phyloP scores from a whole-genome alignment of 2,888 invertebrate species.

The Eupithecia centaureata region DNA sequence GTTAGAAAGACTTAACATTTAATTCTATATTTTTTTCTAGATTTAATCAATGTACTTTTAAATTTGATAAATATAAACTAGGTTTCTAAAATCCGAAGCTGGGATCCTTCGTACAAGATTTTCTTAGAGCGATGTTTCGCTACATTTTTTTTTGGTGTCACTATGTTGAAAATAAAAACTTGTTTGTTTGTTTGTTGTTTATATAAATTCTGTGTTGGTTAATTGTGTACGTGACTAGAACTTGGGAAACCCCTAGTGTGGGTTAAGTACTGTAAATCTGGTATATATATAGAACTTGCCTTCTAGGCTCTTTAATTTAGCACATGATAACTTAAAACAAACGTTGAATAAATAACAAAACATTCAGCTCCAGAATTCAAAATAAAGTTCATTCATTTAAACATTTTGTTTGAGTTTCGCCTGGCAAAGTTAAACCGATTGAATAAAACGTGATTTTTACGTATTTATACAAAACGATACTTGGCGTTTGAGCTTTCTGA shows the following conservation, averaged over 20 bases:
- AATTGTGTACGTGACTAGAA: not conserved
- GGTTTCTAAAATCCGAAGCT: no score
- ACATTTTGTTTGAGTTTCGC: slow-evolving; percentile 26
- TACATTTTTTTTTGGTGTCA: no score
- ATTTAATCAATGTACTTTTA: no score
- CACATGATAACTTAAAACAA: slow-evolving; percentile 6
- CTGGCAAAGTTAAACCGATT: slow-evolving; percentile 19
- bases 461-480: slow-evolving; percentile 9
- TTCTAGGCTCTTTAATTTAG: not conserved
- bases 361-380: slow-evolving; percentile 8
- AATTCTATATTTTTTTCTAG: no score
- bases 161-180: no score
- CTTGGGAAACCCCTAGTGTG: not conserved
- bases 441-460: slow-evolving; percentile 16
- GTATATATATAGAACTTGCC: not conserved
- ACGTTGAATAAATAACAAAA: slow-evolving; percentile 17
- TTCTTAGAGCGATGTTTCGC: no score
- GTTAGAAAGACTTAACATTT: no score
- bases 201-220: not conserved
- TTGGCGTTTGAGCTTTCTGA: not conserved
- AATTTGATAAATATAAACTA: no score
- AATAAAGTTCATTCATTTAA: slow-evolving; percentile 14
- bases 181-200: no score
- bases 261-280: not conserved
- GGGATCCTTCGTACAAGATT: no score